phyloP scores from a whole-genome alignment of 2,888 invertebrate species.

The Teleiodes luculella region DNA sequence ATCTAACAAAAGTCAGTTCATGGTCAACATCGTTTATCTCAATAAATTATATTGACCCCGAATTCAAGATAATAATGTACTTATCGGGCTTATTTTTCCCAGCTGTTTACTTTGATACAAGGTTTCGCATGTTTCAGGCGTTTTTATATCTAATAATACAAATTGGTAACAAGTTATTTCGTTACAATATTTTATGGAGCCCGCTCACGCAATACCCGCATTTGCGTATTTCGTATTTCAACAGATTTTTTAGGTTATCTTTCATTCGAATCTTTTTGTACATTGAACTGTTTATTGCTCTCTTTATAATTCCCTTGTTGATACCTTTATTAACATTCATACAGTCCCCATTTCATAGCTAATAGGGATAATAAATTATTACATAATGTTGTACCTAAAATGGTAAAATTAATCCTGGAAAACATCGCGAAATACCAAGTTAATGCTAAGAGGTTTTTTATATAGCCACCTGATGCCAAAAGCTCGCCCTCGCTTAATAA shows the following conservation, averaged over 20 bases:
- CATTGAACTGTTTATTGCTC: not conserved
- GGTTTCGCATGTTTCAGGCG: constrained; percentile 8
- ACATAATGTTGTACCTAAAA: not conserved
- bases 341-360: too few species aligned
- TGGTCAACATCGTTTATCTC: not conserved
- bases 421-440: too few species aligned
- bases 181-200: constrained; percentile 25
- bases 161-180: constrained; percentile 27
- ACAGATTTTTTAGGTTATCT: not conserved
- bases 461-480: not conserved
- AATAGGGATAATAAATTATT: not conserved
- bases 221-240: constrained; percentile 15
- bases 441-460: not conserved
- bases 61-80: not conserved
- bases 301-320: too few species aligned
- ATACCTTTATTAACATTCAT: too few species aligned
- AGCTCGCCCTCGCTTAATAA: not conserved
- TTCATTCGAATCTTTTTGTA: not conserved
- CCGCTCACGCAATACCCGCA: constrained; percentile 25
- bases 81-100: not conserved
- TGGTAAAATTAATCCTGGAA: too few species aligned
- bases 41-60: not conserved
- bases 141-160: constrained; percentile 21
- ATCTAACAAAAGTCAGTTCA: too few species aligned
- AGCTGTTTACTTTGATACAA: not conserved